phyloP scores from a whole-genome alignment of 2,113 vertebrate genomes.

The Arizona elegans region DNA sequence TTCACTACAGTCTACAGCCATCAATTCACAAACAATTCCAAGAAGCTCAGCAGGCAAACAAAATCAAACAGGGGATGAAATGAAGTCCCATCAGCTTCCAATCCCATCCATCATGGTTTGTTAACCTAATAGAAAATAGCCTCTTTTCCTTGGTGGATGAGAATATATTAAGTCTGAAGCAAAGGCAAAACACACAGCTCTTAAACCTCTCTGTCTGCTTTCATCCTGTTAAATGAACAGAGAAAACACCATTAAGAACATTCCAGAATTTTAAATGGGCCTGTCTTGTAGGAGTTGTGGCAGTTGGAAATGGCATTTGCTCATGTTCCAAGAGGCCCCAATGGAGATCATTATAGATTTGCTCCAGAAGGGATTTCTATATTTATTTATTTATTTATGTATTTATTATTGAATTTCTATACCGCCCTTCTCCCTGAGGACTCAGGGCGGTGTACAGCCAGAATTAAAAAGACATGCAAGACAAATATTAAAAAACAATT shows the following conservation, averaged over 20 bases:
- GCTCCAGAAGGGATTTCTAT: accelerated
- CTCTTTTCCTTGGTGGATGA: not conserved
- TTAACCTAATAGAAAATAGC: not conserved
- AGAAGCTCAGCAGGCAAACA: not conserved
- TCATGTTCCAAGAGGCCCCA: not conserved
- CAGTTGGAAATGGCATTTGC: not conserved
- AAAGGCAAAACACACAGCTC: not conserved
- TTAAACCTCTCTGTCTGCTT: not conserved
- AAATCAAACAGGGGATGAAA: not conserved
- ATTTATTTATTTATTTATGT: too few relatives aligned
- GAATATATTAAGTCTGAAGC: not conserved
- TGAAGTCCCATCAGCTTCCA: conserved; percentile 4
- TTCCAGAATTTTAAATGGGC: accelerated
- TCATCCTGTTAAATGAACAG: not conserved
- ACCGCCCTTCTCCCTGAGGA: too few relatives aligned
- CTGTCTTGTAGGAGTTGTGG: not conserved
- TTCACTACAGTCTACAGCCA: not conserved
- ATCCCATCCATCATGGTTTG: not conserved
- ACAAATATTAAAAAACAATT: too few relatives aligned
- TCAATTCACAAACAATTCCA: not conserved
- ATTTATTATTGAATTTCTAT: too few relatives aligned
- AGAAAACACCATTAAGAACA: not conserved
- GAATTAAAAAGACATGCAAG: too few relatives aligned
- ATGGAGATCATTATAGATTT: not conserved
- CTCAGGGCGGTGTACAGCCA: too few relatives aligned